These are phyloP conservation scores for Zeuzera pyrina DNA, from an alignment of 2,888 invertebrate species.

Conservation along the genomic window DNA sequence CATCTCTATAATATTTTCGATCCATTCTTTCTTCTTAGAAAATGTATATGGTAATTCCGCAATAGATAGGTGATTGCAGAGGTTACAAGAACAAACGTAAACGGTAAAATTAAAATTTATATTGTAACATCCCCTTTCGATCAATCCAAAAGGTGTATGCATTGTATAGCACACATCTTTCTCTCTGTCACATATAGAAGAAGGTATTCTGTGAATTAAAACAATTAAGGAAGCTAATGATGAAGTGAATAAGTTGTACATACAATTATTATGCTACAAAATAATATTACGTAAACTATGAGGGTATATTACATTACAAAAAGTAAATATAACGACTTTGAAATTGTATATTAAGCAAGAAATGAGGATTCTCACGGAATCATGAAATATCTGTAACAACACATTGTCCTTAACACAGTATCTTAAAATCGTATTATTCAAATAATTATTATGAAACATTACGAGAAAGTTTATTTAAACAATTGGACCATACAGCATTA, in stretches of 20 bases:
- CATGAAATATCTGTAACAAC: no score
- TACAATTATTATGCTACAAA: no score
- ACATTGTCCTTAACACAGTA: no score
- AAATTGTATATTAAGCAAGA: no score
- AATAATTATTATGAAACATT: no score
- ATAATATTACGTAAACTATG: no score
- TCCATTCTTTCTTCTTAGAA: conserved; percentile 39
- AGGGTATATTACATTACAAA: no score
- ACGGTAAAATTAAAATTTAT: conserved; percentile 36
- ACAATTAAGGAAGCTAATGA: background rate
- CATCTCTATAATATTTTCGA: conserved; percentile 46
- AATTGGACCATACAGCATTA: no score
- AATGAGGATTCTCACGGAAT: no score
- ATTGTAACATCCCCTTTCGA: conserved; percentile 52
- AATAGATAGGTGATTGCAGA: conserved; percentile 51
- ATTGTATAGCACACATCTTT: conserved; percentile 47
- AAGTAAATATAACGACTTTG: no score
- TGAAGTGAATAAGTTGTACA: background rate
- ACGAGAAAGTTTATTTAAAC: no score
- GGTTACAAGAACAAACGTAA: conserved; percentile 53
- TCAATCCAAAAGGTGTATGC: conserved; percentile 55
- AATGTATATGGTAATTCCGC: conserved; percentile 49
- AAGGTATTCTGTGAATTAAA: conserved; percentile 35
- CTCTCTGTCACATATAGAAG: conserved; percentile 30
- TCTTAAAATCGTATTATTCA: no score